These are phyloP conservation scores for Neoaliturus tenellus DNA, from an alignment of 2,888 invertebrate genomes.

Conservation along the genomic window DNA sequence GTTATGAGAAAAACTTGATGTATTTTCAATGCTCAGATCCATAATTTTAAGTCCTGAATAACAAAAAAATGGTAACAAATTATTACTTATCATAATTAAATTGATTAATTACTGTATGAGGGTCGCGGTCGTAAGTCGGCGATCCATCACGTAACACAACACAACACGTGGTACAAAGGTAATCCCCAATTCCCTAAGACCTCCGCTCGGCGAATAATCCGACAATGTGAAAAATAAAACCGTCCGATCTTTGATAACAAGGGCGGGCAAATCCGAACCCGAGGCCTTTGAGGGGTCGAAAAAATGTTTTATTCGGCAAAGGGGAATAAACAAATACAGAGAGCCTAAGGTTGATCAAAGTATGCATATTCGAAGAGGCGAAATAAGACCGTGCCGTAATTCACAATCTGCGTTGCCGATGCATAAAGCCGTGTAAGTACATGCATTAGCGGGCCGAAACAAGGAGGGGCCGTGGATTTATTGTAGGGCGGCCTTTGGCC, in stretches of 20 bases:
- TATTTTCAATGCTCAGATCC: no score
- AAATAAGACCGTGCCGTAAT: conserved; percentile 48
- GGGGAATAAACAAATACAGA: conserved; percentile 40
- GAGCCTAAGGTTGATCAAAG: conserved; percentile 43
- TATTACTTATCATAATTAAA: no score
- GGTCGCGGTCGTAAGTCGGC: no score
- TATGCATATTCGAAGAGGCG: conserved; percentile 51
- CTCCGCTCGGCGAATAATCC: conserved; percentile 13
- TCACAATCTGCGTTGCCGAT: conserved; percentile 25
- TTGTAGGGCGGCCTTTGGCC: conserved; percentile 48
- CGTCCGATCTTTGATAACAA: conserved; percentile 42
- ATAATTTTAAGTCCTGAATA: no score
- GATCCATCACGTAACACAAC: not conserved
- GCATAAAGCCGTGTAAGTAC: conserved; percentile 49
- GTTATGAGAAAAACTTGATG: no score
- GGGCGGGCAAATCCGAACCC: not conserved
- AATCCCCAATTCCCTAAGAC: conserved; percentile 43
- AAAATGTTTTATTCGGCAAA: conserved; percentile 36
- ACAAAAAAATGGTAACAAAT: no score
- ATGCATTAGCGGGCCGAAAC: conserved; percentile 38
- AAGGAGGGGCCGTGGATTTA: conserved; percentile 40
- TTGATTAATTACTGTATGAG: no score
- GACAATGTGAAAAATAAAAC: conserved; percentile 45
- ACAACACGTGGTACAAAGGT: not conserved
- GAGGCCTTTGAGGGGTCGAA: conserved; percentile 44